Base-by-base conservation (phyloP, 1,140 invertebrate genomes). In the Meloidogyne floridensis region DNA sequence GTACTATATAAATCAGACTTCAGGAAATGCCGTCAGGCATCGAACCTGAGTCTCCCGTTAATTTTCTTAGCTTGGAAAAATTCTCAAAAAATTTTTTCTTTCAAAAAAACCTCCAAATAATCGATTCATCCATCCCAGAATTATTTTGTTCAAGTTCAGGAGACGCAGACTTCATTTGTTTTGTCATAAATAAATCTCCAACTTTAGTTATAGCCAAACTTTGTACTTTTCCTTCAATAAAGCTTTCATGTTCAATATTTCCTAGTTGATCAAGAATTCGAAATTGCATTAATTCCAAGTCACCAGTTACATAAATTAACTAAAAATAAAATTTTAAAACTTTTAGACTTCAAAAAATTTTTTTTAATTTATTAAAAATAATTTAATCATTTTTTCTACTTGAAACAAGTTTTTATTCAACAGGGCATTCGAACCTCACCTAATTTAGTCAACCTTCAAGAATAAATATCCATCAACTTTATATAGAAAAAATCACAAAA, bases 171-270 rank as follows among this genome's bases (percentile, higher is more conserved):
- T 65, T 65, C 59, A 65, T 65, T 65, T 81, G 80, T 72, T 80
- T 90, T 13, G 83, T 85, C 75, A 90, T 80, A 76, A 84, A 89
- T 10, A 89, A 79, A 53, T 89, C 87, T 8, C 88, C 89, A 1
- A 81, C 74, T 13, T 47, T 47, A 51, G 65, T 84, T n/a, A 90
- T 81, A 10, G 81, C 85, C 65, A 89, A 73, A 70, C 84, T 83
- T 78, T 87, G 82, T 20, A 87, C 81, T 32, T 86, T 87, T 20
- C 88, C 88, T 78, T 89, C 88, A 54, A 89, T 85, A 78, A 90
- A 86, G 2, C 84, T 83, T 76, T 90, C 86, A 75, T 90, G 89
- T 75, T 88, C 71, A 54, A 90, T 72, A 20, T 85, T 82, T 47
- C 88, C 88, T 65, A 84, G 75, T 3, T 90, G 72, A 47, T 81